phyloP scores from a whole-genome alignment of 2,797 vertebrate genomes.

The Typhlichthys subterraneus region DNA sequence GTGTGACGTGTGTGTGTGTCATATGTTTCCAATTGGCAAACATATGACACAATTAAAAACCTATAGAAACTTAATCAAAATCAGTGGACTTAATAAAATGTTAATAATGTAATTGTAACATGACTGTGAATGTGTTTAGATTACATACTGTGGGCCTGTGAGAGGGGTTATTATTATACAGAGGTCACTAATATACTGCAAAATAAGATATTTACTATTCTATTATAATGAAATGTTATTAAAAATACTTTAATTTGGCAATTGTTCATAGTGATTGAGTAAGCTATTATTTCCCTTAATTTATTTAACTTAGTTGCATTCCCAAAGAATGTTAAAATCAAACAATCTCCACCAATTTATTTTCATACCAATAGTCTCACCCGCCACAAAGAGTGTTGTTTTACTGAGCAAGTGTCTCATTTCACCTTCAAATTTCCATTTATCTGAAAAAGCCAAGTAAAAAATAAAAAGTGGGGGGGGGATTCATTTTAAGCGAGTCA shows the following conservation, averaged over 20 bases:
- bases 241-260: slow-evolving; percentile 15
- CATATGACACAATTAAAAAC: too few species aligned
- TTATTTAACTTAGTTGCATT: slow-evolving; percentile 1
- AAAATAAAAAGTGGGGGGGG: slow-evolving; percentile 14
- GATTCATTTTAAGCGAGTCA: slow-evolving; percentile 61
- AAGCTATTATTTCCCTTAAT: background rate
- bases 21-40: too few species aligned
- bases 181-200: slow-evolving; percentile 15
- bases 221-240: slow-evolving; percentile 41
- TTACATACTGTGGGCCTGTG: too few species aligned
- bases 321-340: slow-evolving; percentile 5
- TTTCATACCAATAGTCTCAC: slow-evolving; percentile 7
- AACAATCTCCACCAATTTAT: slow-evolving; percentile 1
- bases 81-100: too few species aligned
- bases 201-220: slow-evolving; percentile 32
- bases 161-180: background rate
- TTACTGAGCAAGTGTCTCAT: slow-evolving; percentile 57
- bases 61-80: too few species aligned
- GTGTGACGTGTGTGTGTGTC: too few species aligned
- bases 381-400: slow-evolving; percentile 23
- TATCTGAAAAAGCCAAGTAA: slow-evolving; percentile 30
- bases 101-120: too few species aligned
- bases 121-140: too few species aligned
- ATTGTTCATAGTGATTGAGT: slow-evolving; percentile 1
- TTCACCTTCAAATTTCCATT: slow-evolving; percentile 52